Evolutionary conservation across 2,797 vertebrate genomes (phyloP).

Genomic region (Hydrophis major): DNA sequence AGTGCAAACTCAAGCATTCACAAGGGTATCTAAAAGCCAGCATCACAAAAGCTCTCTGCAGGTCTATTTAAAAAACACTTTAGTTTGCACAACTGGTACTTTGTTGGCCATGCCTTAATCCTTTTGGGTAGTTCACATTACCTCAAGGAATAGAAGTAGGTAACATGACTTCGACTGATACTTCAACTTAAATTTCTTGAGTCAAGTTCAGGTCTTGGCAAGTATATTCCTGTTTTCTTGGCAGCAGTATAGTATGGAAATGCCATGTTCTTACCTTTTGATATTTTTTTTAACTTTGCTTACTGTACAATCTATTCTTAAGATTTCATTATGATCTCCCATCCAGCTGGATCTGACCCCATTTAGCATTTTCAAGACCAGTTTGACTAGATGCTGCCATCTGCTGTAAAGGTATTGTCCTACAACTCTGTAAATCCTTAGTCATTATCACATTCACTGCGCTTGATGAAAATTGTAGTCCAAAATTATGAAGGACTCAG

Average conservation of each 20-base stretch:
- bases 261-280: background rate
- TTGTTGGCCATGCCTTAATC: background rate
- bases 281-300: background rate
- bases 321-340: background rate
- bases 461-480: background rate
- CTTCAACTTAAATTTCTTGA: background rate
- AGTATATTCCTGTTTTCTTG: background rate
- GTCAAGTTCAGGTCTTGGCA: background rate
- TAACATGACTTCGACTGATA: background rate
- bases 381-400: background rate
- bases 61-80: background rate
- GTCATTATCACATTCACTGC: background rate
- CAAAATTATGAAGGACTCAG: background rate
- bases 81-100: background rate
- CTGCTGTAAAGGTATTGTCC: background rate
- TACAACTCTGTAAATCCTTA: background rate
- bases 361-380: background rate
- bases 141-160: background rate
- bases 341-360: background rate
- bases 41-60: background rate
- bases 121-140: background rate
- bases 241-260: background rate
- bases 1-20: background rate
- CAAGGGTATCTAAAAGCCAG: constrained; percentile 1
- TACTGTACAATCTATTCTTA: background rate